These are phyloP conservation scores for Chymomyza amoena DNA, from an alignment of 2,888 invertebrate species.

Conservation along the genomic window DNA sequence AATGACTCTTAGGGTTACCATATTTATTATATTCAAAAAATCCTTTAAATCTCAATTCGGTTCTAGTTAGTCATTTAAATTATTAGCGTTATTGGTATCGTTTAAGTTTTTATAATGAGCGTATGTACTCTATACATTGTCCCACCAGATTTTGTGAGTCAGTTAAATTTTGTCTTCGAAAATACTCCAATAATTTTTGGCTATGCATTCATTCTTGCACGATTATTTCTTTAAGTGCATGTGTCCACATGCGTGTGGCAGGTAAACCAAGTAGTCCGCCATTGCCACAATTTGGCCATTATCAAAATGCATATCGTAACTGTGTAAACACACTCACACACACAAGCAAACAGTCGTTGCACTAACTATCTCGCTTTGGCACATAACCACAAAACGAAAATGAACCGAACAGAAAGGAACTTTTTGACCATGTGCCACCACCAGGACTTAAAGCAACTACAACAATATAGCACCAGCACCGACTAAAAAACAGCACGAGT, in stretches of 20 bases:
- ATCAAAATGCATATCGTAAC: background rate
- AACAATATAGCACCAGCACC: background rate
- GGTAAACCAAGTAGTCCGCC: background rate
- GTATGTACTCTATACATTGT: too few species aligned
- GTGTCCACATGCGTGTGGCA: too few species aligned
- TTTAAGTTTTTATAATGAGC: too few species aligned
- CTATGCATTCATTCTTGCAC: background rate
- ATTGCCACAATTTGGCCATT: constrained; percentile 5
- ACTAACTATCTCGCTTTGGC: constrained; percentile 31
- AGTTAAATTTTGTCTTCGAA: too few species aligned
- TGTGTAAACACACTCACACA: constrained; percentile 1
- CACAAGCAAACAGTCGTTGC: background rate
- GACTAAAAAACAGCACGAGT: background rate
- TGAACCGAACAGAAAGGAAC: background rate
- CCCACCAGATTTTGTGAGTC: too few species aligned
- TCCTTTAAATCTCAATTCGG: too few species aligned
- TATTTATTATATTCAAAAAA: too few species aligned
- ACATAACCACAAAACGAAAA: background rate
- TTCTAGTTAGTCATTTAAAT: too few species aligned
- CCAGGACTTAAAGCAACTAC: background rate
- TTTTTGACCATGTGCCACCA: background rate
- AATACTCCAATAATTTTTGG: too few species aligned
- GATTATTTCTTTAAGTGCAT: background rate
- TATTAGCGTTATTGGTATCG: too few species aligned
- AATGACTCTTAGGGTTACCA: too few species aligned